phyloP scores from a whole-genome alignment of 2,888 invertebrate species.

The Chydorus sphaericus region DNA sequence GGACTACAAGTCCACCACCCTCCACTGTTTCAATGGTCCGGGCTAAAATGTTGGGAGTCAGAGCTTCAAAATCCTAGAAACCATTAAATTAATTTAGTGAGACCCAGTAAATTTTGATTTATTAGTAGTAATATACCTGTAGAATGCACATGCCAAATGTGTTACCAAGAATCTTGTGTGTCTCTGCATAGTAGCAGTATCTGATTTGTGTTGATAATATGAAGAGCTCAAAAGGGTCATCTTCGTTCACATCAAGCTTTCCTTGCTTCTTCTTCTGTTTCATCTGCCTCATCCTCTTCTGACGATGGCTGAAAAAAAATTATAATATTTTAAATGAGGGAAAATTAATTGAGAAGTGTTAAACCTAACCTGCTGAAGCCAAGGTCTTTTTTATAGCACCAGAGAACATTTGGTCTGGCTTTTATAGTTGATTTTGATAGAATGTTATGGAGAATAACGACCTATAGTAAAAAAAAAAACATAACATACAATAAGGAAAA shows the following conservation, averaged over 20 bases:
- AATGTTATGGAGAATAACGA: conserved; percentile 94
- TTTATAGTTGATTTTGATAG: conserved; percentile 85
- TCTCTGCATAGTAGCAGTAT: conserved; percentile 93
- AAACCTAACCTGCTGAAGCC: conserved; percentile 81
- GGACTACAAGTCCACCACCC: conserved; percentile 83
- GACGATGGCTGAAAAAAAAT: conserved; percentile 52
- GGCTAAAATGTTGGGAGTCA: conserved; percentile 92
- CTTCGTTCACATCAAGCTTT: conserved; percentile 76
- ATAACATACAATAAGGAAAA: neutral
- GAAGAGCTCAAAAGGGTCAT: conserved; percentile 92
- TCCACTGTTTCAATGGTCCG: conserved; percentile 96
- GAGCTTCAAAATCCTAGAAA: conserved; percentile 80
- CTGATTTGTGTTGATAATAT: conserved; percentile 90
- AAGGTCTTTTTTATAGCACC: conserved; percentile 97
- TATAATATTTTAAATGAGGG: conserved; percentile 3
- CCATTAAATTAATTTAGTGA: neutral
- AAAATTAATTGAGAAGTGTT: conserved; percentile 15
- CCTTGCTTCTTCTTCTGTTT: conserved; percentile 75
- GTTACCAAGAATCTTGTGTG: conserved; percentile 92
- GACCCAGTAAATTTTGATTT: neutral
- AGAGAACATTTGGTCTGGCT: conserved; percentile 81
- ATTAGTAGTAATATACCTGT: conserved; percentile 41
- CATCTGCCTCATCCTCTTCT: conserved; percentile 73
- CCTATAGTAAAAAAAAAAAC: conserved; percentile 37
- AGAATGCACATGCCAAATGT: conserved; percentile 92